Evolutionary conservation across 2,113 vertebrate genomes (phyloP).

Genomic region (Muntiacus muntjak): DNA sequence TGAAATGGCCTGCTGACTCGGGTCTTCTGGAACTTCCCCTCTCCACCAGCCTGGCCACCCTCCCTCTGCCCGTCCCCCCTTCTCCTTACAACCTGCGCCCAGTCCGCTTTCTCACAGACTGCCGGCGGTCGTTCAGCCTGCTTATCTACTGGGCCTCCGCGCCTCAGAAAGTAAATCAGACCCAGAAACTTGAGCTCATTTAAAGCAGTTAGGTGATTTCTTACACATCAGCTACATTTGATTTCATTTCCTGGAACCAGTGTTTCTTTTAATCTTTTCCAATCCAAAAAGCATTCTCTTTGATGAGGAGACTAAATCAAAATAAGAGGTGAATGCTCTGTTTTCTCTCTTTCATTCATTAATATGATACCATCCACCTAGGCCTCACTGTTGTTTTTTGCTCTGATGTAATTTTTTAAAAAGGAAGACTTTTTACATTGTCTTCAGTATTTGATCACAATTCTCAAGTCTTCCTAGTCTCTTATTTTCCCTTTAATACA

Average conservation of each 20-base stretch:
- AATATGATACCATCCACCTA: neutral
- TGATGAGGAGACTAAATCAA: neutral
- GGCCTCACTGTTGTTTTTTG: neutral
- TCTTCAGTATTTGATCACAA: neutral
- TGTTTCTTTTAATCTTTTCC: neutral
- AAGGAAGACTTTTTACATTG: neutral
- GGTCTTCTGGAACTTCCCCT: neutral
- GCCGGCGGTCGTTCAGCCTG: neutral
- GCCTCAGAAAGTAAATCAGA: neutral
- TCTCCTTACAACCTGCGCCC: no score
- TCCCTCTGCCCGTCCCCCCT: neutral
- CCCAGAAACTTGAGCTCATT: neutral
- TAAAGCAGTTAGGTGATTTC: neutral
- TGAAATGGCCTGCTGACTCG: neutral
- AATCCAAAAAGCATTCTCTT: conserved; percentile 24
- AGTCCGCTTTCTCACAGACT: neutral
- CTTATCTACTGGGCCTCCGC: neutral
- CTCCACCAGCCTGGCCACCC: neutral
- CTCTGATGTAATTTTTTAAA: neutral
- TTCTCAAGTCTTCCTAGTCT: neutral
- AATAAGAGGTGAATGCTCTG: neutral
- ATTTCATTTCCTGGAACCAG: neutral
- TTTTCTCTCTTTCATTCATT: neutral
- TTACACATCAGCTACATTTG: neutral
- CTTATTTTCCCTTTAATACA: neutral